These are phyloP conservation scores for Artibeus lituratus DNA, from an alignment of 2,797 vertebrate genomes.

Conservation along the genomic window DNA sequence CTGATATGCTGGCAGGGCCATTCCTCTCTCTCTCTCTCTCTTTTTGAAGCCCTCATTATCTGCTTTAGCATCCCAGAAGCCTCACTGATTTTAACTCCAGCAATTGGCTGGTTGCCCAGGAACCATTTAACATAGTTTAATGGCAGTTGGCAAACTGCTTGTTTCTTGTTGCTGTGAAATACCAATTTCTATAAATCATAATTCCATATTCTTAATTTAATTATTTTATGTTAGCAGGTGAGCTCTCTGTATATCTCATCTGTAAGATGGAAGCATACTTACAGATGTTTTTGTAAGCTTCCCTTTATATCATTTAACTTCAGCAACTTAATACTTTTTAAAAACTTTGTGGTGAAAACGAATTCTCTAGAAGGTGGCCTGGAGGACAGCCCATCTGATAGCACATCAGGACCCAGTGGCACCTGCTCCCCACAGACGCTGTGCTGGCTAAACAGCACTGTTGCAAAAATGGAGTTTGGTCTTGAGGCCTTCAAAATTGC, in stretches of 20 bases:
- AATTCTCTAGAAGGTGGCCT: neutral
- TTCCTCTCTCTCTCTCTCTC: neutral
- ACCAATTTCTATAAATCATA: constrained; percentile 6
- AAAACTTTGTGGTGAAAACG: neutral
- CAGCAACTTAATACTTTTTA: neutral
- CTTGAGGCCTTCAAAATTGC: neutral
- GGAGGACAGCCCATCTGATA: neutral
- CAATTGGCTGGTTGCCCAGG: neutral
- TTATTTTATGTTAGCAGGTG: neutral
- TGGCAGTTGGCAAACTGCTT: neutral
- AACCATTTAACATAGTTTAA: constrained; percentile 20
- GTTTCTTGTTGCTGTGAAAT: neutral
- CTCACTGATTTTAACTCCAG: neutral
- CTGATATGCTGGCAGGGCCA: neutral
- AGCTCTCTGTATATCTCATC: neutral
- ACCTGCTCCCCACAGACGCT: neutral
- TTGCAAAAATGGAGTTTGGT: neutral
- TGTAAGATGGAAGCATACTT: neutral
- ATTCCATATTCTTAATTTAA: neutral
- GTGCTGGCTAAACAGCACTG: neutral
- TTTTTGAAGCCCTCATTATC: neutral
- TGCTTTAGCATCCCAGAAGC: constrained; percentile 7
- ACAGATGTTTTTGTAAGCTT: neutral
- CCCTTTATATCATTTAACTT: neutral
- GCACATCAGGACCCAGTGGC: neutral